Percentiles rank a stretch among this genome's conserved stretches.
Conservation (phyloP, 2,113 vertebrate genomes). For the Apteryx mantelli region DNA sequence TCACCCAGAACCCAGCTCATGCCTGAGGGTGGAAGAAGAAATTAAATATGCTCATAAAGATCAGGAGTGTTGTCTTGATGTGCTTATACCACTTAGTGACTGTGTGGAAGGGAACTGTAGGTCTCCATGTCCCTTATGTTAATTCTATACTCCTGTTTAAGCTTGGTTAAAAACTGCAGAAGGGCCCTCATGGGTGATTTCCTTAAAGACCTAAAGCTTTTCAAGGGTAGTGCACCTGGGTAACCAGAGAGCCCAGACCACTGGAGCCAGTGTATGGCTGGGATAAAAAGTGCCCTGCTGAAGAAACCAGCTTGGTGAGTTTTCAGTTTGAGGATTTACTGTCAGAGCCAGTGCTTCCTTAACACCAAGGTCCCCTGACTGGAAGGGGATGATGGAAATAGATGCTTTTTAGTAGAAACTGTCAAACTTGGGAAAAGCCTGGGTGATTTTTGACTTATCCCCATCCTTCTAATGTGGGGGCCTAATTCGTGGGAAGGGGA, state of each 20-base stretch:
- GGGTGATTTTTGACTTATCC: not conserved
- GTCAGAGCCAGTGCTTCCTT: not conserved
- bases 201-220: not conserved
- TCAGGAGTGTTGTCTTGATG: not conserved
- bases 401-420: not conserved
- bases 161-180: not conserved
- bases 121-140: not conserved
- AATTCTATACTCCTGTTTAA: not conserved
- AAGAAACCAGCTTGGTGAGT: not conserved
- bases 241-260: not conserved
- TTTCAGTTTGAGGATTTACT: not conserved
- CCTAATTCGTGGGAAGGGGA: not conserved
- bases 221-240: not conserved
- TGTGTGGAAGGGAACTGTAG: not conserved
- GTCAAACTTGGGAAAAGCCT: not conserved
- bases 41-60: not conserved
- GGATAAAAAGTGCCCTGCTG: not conserved
- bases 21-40: not conserved
- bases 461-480: not conserved
- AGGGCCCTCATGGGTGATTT: not conserved
- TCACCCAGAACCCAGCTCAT: not conserved
- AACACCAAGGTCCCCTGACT: not conserved
- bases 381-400: not conserved
- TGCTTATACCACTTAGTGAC: not conserved
- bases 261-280: not conserved